phyloP scores from a whole-genome alignment of 2,797 vertebrate genomes.

The Syncerus caffer region DNA sequence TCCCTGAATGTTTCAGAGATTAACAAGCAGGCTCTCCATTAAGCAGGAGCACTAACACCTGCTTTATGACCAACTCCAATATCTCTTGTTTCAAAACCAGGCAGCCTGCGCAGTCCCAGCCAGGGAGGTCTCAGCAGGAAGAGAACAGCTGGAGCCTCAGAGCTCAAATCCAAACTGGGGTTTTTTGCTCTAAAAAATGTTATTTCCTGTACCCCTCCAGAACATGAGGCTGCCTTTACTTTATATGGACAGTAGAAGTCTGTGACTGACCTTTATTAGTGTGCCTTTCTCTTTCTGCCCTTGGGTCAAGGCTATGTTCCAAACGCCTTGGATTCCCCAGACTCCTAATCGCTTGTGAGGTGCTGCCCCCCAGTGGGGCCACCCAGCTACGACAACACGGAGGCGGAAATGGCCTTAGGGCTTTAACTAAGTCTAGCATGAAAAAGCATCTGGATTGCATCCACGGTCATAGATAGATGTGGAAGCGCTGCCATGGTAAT shows the following conservation, averaged over 20 bases:
- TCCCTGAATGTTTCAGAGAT: constrained; percentile 24
- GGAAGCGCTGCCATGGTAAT: neutral
- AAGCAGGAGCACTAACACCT: constrained; percentile 47
- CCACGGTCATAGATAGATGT: neutral
- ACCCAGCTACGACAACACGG: neutral
- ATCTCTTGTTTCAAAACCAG: neutral
- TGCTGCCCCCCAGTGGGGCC: constrained; percentile 58
- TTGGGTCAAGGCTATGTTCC: constrained; percentile 1
- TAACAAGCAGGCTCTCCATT: constrained; percentile 31
- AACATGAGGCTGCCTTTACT: constrained; percentile 33
- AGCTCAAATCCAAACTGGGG: neutral
- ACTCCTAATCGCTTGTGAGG: constrained; percentile 15
- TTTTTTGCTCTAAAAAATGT: neutral
- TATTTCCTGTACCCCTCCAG: neutral
- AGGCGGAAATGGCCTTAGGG: neutral
- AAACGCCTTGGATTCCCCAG: neutral
- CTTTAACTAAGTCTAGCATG: neutral
- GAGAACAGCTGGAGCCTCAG: neutral
- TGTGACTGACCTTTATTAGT: constrained; percentile 1
- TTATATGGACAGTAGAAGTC: constrained; percentile 41
- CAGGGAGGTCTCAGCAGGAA: neutral
- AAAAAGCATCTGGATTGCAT: neutral
- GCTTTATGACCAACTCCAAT: neutral
- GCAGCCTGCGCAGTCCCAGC: neutral
- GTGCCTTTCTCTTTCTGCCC: constrained; percentile 14